A percentile compares a stretch with the other conserved stretches of the same genome.
These are phyloP conservation scores for Oreohelix idahoensis DNA, from an alignment of 1,140 invertebrate genomes.

Conservation along the genomic window DNA sequence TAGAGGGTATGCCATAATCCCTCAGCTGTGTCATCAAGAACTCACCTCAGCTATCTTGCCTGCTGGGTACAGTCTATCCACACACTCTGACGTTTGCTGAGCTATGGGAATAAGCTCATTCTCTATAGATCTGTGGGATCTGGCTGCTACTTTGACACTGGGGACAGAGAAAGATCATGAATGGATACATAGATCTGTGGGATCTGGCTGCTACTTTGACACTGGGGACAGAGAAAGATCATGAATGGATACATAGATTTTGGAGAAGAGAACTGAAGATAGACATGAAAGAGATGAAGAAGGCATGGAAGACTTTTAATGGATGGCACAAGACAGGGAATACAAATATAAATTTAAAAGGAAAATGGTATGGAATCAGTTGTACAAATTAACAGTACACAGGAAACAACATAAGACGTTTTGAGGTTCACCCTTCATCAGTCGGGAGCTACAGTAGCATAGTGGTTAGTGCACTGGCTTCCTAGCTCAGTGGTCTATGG, in stretches of 20 bases:
- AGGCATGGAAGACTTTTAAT: too few relatives aligned
- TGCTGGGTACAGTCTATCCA: constrained; percentile 87
- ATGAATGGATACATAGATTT: not conserved
- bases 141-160: constrained; percentile 82
- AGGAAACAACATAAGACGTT: too few relatives aligned
- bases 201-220: constrained; percentile 82
- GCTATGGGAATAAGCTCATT: constrained; percentile 82
- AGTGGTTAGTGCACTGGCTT: too few relatives aligned
- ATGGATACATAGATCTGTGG: not conserved
- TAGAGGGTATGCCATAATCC: not conserved
- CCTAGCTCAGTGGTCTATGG: too few relatives aligned
- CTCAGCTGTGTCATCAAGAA: not conserved
- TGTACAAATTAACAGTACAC: too few relatives aligned
- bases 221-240: constrained; percentile 61
- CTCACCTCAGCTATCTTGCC: constrained; percentile 77
- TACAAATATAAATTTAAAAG: too few relatives aligned
- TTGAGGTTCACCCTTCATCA: too few relatives aligned
- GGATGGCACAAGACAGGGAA: too few relatives aligned
- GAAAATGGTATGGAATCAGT: too few relatives aligned
- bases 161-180: not conserved
- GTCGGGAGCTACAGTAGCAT: too few relatives aligned
- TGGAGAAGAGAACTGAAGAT: too few relatives aligned
- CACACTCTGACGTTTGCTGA: constrained; percentile 80
- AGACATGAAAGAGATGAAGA: too few relatives aligned
- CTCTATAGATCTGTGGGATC: constrained; percentile 79